These are phyloP conservation scores for Pithys albifrons DNA, from an alignment of 2,113 vertebrate genomes.

Conservation along the genomic window DNA sequence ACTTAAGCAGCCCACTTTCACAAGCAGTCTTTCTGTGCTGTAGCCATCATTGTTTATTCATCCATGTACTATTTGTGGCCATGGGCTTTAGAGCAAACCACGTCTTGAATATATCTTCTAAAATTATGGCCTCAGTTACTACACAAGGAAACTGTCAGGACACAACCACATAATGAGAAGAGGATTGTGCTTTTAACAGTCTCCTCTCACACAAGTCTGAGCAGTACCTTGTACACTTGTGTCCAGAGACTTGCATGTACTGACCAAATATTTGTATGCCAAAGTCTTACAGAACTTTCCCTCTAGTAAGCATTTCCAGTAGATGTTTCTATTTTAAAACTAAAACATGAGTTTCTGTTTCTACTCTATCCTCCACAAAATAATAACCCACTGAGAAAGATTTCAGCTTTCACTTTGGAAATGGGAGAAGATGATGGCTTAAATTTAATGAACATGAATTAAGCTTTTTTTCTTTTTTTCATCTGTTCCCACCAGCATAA, in stretches of 20 bases:
- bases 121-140: neutral
- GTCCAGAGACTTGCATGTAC: neutral
- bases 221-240: neutral
- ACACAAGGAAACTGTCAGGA: neutral
- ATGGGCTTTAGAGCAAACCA: neutral
- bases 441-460: neutral
- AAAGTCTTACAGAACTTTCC: neutral
- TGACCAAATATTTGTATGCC: neutral
- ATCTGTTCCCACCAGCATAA: neutral
- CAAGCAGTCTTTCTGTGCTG: neutral
- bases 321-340: neutral
- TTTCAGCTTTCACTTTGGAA: neutral
- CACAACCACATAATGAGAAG: neutral
- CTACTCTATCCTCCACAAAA: neutral
- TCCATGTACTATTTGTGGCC: neutral
- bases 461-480: neutral
- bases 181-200: neutral
- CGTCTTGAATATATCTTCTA: neutral
- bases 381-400: neutral
- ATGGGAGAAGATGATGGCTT: neutral
- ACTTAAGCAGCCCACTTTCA: neutral
- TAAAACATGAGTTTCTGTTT: neutral
- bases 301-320: neutral
- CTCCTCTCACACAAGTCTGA: neutral
- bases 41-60: neutral